Evolutionary conservation across 2,888 invertebrate species (phyloP), one percentile per base, ranked within the genome.

Genomic region (Ecdyonurus torrentis): DNA sequence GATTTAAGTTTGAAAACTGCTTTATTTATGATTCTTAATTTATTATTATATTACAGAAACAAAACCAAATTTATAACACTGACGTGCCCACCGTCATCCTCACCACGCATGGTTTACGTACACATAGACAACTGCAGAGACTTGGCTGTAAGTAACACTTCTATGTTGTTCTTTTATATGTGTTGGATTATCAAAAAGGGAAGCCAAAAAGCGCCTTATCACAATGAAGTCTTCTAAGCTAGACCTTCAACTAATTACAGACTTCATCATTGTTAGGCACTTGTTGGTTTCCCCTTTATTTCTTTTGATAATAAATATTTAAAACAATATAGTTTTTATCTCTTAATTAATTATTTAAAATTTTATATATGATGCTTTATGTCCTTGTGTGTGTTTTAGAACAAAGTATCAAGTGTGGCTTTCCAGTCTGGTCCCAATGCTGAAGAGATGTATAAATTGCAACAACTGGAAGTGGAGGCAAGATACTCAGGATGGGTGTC

Each of bases 71-170:
- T 86, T 70, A 82, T 94, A 25, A 89, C 87, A 63, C 77, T 89
- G 22, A 79, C 80, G 1, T 83, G 83, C 67, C 74, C 81, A 66
- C 80, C 83, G 64, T 79, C 83, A 64, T 80, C 84, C 55, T 79
- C 81, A 62, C 87, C 91, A 0, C 81, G 82, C 66, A 80, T 91
- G 67, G 76, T 97, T 19, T 89, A 90, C 69, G 83, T 97, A 53
- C 96, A 96, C 71, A 83, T 98, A 53, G 98, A 98, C 74, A 98
- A 98, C 71, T 90, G 93, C 62, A 82, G 96, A 59, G 96, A 96
- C 74, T 81, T 93, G 67, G 88, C 84, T 74, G 91, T 92, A 72
- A 79, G 80, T 73, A 59, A 53, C 3, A 61, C 37, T 25, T 7
- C 2, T 15, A 10, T n/a, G 20, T 18, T 25, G 23, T 19, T 61